Base-by-base conservation (phyloP, 1,140 invertebrate species). In the Cepaea nemoralis region DNA sequence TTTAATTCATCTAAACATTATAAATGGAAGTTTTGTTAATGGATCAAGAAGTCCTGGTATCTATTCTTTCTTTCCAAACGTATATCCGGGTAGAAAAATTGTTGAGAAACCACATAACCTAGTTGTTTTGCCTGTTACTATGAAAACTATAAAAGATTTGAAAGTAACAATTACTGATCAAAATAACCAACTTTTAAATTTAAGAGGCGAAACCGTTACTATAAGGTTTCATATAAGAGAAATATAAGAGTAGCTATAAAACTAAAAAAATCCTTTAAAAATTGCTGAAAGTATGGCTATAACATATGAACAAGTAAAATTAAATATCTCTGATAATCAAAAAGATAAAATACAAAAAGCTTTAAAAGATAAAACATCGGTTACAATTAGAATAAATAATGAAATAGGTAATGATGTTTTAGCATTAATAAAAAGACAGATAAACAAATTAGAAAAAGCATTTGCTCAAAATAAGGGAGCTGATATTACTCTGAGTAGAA, bases 371-470 rank as follows among this genome's bases (percentile, higher is more conserved):
- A n/a, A n/a, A n/a, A n/a, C n/a, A n/a, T n/a, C n/a, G n/a, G n/a
- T n/a, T n/a, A n/a, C n/a, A n/a, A n/a, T n/a, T n/a, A n/a, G n/a
- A n/a, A n/a, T n/a, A 45, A 45, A 45, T 45, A 45, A 45, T 45
- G 42, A 45, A 45, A 45, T 45, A 45, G 42, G n/a, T n/a, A n/a
- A n/a, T n/a, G n/a, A n/a, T 55, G 50, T 19, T 55, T 55, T 55
- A 55, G 59, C 59, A 2, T 63, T 63, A 31, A 63, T 27, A 27
- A 63, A 63, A 63, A 63, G n/a, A 31, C 59, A 63, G n/a, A n/a
- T 63, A 63, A 63, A 63, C 27, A 63, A 63, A 63, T 63, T 63
- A 63, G 19, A 63, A 63, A 63, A 63, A 63, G 59, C 59, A 31
- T 63, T 3, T 63, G 16, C 59, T 63, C 59, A 63, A 31, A 63